phyloP scores from a whole-genome alignment of 2,113 vertebrate genomes.

The Madoqua kirkii region DNA sequence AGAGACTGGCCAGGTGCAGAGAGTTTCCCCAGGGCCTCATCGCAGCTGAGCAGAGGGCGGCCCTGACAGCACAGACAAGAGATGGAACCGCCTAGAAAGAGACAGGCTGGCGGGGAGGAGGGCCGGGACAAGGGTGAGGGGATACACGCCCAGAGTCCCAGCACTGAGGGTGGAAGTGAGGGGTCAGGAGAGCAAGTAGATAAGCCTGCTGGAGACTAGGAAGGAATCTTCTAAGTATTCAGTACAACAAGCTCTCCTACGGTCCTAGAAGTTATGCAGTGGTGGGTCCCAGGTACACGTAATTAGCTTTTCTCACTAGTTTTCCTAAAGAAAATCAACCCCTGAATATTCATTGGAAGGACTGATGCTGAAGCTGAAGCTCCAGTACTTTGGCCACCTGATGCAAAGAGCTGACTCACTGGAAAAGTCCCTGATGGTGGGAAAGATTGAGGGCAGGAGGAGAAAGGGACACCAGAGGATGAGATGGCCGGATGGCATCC shows the following conservation, averaged over 20 bases:
- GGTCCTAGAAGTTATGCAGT: too few species aligned
- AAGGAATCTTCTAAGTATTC: background rate
- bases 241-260: rapidly evolving
- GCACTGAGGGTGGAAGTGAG: background rate
- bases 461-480: background rate
- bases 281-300: rapidly evolving
- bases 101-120: too few species aligned
- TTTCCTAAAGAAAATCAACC: background rate
- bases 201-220: background rate
- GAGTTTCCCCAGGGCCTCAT: background rate
- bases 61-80: background rate
- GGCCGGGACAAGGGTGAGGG: too few species aligned
- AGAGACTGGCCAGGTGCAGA: rapidly evolving
- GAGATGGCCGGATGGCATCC: background rate
- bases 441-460: background rate
- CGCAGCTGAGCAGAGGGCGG: background rate
- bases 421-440: background rate
- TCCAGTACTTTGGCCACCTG: background rate
- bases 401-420: background rate
- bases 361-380: background rate
- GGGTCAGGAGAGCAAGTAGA: background rate
- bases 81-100: background rate
- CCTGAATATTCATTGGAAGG: background rate
- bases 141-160: rapidly evolving
- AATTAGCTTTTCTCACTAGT: background rate